phyloP scores from a whole-genome alignment of 2,888 invertebrate genomes.

The Lydus trimaculatus region DNA sequence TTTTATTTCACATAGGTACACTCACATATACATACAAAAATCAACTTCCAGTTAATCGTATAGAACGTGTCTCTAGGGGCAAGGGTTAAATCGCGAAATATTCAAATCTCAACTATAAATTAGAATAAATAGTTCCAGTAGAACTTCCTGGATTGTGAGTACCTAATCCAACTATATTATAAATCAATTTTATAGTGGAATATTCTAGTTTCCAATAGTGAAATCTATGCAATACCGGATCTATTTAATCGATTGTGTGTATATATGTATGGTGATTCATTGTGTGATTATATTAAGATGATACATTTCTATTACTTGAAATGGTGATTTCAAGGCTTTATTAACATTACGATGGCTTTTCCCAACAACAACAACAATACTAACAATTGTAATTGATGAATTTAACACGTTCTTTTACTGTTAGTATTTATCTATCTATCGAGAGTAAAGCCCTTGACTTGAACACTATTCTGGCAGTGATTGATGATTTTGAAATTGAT shows the following conservation, averaged over 20 bases:
- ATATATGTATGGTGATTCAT: too few species aligned
- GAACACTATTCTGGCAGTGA: neutral
- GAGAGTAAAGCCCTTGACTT: constrained; percentile 6
- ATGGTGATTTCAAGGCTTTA: constrained; percentile 1
- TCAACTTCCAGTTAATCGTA: neutral
- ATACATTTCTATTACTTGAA: constrained; percentile 6
- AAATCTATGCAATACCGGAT: constrained; percentile 10
- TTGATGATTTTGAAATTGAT: constrained; percentile 1
- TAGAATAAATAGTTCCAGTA: neutral
- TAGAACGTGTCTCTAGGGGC: neutral
- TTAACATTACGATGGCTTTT: neutral
- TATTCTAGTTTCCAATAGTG: too few species aligned
- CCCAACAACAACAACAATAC: constrained; percentile 2
- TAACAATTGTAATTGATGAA: neutral
- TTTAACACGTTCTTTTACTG: neutral
- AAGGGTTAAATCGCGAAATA: constrained; percentile 1
- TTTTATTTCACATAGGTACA: neutral
- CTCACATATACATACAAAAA: too few species aligned
- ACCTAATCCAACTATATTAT: too few species aligned
- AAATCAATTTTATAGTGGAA: too few species aligned
- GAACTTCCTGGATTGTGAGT: neutral
- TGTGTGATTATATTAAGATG: constrained; percentile 7
- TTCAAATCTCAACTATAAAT: neutral
- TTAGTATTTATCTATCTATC: neutral
- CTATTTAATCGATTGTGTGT: neutral